A percentile compares a stretch with the other conserved stretches of the same genome.
Conservation (phyloP, 2,888 invertebrate species). For the Cancer borealis region DNA sequence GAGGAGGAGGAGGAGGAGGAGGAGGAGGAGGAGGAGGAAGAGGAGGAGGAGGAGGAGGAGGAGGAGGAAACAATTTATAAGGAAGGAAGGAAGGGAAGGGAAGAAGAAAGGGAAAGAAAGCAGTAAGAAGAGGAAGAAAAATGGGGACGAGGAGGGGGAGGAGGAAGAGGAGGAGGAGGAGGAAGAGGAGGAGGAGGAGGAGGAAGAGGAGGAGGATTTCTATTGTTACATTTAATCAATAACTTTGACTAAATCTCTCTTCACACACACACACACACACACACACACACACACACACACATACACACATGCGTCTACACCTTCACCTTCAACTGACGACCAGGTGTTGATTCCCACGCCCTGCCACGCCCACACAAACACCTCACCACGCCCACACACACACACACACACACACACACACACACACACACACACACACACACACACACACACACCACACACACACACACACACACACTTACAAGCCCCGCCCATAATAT, state of each 20-base stretch:
- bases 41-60: background rate
- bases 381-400: background rate
- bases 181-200: background rate
- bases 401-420: too few species aligned
- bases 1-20: background rate
- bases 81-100: background rate
- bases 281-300: conserved; percentile 42
- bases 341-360: conserved; percentile 58
- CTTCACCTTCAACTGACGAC: background rate
- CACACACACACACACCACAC: background rate
- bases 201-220: background rate
- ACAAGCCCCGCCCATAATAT: background rate
- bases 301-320: background rate
- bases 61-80: background rate
- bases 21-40: background rate
- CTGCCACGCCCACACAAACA: background rate
- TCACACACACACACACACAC: background rate
- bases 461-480: background rate
- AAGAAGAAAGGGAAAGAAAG: background rate
- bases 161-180: background rate
- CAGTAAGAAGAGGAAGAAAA: background rate
- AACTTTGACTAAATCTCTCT: background rate
- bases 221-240: conserved; percentile 10
- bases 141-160: background rate
- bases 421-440: too few species aligned